Percentiles rank a stretch among this genome's conserved stretches.
Evolutionary conservation across 1,140 invertebrate species (phyloP).

Genomic region (Trichogramma pretiosum): DNA sequence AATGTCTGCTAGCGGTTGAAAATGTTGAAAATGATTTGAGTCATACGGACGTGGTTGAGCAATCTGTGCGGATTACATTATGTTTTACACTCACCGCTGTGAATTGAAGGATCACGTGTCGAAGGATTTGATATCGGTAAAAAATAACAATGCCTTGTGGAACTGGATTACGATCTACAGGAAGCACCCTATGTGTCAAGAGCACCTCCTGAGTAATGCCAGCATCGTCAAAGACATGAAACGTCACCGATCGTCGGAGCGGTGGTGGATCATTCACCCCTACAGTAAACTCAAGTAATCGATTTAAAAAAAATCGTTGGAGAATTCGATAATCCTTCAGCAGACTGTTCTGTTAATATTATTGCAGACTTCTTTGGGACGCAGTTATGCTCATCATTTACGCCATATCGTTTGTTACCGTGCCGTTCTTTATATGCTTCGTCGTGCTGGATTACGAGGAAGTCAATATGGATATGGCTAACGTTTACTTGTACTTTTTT

Average conservation of each 20-base stretch:
- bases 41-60: too few relatives aligned
- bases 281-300: constrained; percentile 32
- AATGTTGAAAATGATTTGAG: too few relatives aligned
- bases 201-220: constrained; percentile 29
- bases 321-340: background rate
- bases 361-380: constrained; percentile 36
- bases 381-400: constrained; percentile 30
- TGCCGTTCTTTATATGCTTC: constrained; percentile 36
- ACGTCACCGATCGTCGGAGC: constrained; percentile 20
- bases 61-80: too few relatives aligned
- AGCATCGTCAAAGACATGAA: constrained; percentile 26
- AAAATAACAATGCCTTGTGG: background rate
- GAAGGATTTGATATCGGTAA: background rate
- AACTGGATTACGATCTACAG: constrained; percentile 19
- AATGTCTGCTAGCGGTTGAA: too few relatives aligned
- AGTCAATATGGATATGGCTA: constrained; percentile 27
- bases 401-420: constrained; percentile 29
- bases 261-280: constrained; percentile 38
- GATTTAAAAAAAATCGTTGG: background rate
- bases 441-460: constrained; percentile 29
- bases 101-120: constrained; percentile 16
- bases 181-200: constrained; percentile 25
- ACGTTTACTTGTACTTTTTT: constrained; percentile 30
- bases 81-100: constrained; percentile 22
- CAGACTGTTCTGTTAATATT: background rate